phyloP scores from a whole-genome alignment of 2,113 vertebrate genomes.

The Callithrix jacchus region DNA sequence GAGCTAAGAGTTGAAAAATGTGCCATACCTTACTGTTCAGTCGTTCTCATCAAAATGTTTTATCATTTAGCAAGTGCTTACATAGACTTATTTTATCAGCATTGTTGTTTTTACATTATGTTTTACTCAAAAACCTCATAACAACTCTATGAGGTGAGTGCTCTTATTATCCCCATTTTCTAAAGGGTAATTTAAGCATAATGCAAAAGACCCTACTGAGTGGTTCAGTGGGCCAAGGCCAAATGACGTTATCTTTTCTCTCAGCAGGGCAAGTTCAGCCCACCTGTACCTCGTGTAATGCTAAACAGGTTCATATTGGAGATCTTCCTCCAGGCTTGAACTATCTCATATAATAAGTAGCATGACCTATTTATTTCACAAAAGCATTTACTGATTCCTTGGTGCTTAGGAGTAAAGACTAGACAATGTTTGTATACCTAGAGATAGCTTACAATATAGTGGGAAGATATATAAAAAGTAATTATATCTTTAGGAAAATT shows the following conservation, averaged over 20 bases:
- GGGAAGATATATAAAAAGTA: neutral
- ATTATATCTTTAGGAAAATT: neutral
- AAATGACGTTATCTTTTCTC: neutral
- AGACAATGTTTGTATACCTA: neutral
- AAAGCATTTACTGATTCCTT: neutral
- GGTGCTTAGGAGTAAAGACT: neutral
- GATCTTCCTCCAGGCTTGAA: neutral
- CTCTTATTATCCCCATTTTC: neutral
- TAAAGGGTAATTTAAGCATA: neutral
- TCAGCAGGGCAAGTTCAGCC: neutral
- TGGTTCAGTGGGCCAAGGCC: neutral
- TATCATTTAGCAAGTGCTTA: neutral
- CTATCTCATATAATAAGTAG: neutral
- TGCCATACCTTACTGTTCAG: neutral
- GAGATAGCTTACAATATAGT: neutral
- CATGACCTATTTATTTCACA: constrained; percentile 13
- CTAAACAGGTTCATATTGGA: neutral
- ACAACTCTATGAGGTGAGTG: neutral
- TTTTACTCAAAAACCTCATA: neutral
- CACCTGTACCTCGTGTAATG: neutral
- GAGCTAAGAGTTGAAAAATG: neutral
- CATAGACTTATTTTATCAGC: neutral
- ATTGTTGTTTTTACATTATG: neutral
- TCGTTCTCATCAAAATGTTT: neutral
- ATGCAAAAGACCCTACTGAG: neutral